A percentile compares a stretch with the other conserved stretches of the same genome.
phyloP scores from a whole-genome alignment of 2,797 vertebrate genomes.

The Microctenopoma lineatum region DNA sequence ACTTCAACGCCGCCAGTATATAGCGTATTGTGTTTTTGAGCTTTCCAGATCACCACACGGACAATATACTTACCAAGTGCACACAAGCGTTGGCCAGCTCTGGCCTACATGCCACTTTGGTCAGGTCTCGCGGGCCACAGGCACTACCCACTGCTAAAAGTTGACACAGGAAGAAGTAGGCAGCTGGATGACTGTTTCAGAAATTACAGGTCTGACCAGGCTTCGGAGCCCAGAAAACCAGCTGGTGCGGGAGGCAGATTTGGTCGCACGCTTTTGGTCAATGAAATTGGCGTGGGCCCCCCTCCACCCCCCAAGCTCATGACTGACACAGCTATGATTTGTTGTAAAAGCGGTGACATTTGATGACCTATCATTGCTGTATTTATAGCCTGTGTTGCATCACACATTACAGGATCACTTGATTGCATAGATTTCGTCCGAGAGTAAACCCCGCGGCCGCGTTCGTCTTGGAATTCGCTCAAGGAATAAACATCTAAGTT shows the following conservation, averaged over 20 bases:
- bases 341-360: conserved; percentile 77
- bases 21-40: conserved; percentile 19
- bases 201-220: conserved; percentile 86
- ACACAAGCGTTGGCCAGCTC: conserved; percentile 68
- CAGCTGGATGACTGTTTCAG: conserved; percentile 79
- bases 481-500: conserved; percentile 22
- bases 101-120: conserved; percentile 78
- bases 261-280: conserved; percentile 75
- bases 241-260: conserved; percentile 71
- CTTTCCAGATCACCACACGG: conserved; percentile 56
- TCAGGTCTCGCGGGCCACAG: conserved; percentile 74
- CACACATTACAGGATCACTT: conserved; percentile 61
- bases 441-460: conserved; percentile 38
- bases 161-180: conserved; percentile 86
- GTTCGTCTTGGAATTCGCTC: neutral
- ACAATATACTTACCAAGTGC: conserved; percentile 59
- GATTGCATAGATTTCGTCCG: conserved; percentile 49
- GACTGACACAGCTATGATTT: conserved; percentile 72
- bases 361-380: conserved; percentile 78
- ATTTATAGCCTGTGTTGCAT: conserved; percentile 76
- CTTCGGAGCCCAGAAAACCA: conserved; percentile 78
- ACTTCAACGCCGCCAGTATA: conserved; percentile 6
- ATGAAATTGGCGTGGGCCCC: conserved; percentile 49
- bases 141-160: conserved; percentile 83
- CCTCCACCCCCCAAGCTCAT: conserved; percentile 25